phyloP scores from a whole-genome alignment of 1,140 invertebrate species.

The Orussus abietinus region DNA sequence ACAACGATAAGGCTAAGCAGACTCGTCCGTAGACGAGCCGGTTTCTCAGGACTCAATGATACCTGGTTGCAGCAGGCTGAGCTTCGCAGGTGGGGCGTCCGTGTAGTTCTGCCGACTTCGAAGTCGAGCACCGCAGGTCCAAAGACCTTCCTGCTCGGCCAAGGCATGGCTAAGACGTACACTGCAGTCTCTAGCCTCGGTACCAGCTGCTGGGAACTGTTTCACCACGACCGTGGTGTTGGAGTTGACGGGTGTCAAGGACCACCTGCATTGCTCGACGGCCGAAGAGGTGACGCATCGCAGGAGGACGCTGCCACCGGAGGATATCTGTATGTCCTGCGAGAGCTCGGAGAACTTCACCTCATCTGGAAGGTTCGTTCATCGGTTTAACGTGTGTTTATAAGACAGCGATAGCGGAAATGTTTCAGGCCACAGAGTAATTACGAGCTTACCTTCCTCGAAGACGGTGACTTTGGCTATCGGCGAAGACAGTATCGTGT shows the following conservation, averaged over 20 bases:
- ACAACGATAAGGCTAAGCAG: too few relatives aligned
- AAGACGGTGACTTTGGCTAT: conserved; percentile 38
- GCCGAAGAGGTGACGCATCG: conserved; percentile 42
- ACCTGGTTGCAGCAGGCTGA: conserved; percentile 51
- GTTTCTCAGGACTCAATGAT: conserved; percentile 35
- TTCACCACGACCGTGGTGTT: conserved; percentile 49
- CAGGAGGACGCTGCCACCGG: conserved; percentile 40
- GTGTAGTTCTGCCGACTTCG: conserved; percentile 41
- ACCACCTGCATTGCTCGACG: conserved; percentile 50
- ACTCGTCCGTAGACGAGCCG: conserved; percentile 13
- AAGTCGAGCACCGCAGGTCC: conserved; percentile 46
- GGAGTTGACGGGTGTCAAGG: conserved; percentile 42
- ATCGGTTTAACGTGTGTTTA: too few relatives aligned
- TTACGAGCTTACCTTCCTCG: conserved; percentile 37
- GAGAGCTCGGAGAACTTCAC: conserved; percentile 48
- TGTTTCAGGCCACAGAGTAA: too few relatives aligned
- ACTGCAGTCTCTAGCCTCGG: conserved; percentile 46
- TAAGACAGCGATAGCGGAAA: too few relatives aligned
- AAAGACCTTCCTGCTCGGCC: conserved; percentile 43
- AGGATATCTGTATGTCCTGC: conserved; percentile 47
- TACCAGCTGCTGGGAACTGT: conserved; percentile 41
- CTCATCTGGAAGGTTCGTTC: conserved; percentile 34
- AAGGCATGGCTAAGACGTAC: conserved; percentile 43
- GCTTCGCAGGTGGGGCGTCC: conserved; percentile 48
- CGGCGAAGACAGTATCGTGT: conserved; percentile 31